Evolutionary conservation across 2,113 vertebrate species (phyloP), one percentile per base, ranked within the genome.

Genomic region (Notarius quadriscutis): DNA sequence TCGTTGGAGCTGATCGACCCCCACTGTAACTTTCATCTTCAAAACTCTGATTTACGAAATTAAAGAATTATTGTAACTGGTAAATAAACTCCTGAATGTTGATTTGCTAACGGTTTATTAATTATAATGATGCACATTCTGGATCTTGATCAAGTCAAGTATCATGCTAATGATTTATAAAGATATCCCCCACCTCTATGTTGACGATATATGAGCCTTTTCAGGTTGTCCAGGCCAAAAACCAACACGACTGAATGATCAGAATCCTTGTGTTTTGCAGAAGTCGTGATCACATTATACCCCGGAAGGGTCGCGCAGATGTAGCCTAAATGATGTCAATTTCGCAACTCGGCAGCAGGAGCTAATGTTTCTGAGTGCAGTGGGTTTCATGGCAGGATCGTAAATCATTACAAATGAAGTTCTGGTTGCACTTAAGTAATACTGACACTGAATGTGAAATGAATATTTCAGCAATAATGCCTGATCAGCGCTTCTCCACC

Each of bases 321-420:
- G 82, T 20, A 20, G 63, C 25, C 27, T 34, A 81, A 81, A 69
- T 34, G 82, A 30, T 30, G n/a, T 30, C 18, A 22, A 14, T 55
- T 55, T 53, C 15, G 50, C 27, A 51, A 53, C 25, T 82, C 69
- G 25, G 80, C 79, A 57, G 34, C 48, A 22, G 69, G 9, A 63
- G 55, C 41, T 83, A 60, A 63, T 65, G 67, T 65, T 18, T 18
- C 57, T 77, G 30, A 63, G 55, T 82, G 55, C 63, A 48, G 20
- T 53, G 22, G 1, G 22, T 34, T 50, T 30, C 50, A 27, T 12
- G 41, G 50, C 62, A 34, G 60, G 10, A 17, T 20, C 57, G 1
- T 87, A 87, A 83, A 83, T 83, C 86, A 83, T 77, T 65, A 22
- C 7, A 87, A 77, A 87, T 77, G 57, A 83, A 83, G 55, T 78